Evolutionary conservation across 1,140 invertebrate genomes (phyloP).

Genomic region (Trigoniulus corallinus): DNA sequence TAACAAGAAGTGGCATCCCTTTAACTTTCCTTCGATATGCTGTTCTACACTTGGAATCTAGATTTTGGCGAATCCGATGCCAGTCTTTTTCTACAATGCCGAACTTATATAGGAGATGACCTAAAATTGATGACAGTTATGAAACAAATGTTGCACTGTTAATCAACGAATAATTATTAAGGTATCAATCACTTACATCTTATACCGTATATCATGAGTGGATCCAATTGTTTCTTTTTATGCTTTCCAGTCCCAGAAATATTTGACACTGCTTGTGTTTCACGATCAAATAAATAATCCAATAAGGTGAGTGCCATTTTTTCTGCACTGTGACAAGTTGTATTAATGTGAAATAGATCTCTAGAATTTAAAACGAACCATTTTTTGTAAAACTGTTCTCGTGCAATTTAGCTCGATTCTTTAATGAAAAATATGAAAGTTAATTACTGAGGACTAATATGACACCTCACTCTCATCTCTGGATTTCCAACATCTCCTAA

Average conservation of each 20-base stretch:
- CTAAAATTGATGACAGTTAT: slow-evolving; percentile 19
- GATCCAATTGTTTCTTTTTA: slow-evolving; percentile 36
- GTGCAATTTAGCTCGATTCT: not conserved
- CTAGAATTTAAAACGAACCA: slow-evolving; percentile 20
- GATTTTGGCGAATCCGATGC: slow-evolving; percentile 37
- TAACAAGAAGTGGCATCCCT: too few relatives aligned
- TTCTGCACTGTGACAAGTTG: slow-evolving; percentile 33
- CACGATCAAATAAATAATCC: slow-evolving; percentile 35
- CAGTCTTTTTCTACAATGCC: slow-evolving; percentile 32
- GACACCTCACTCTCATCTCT: slow-evolving; percentile 26
- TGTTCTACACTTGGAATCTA: slow-evolving; percentile 37
- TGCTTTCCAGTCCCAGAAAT: slow-evolving; percentile 36
- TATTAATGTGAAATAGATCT: slow-evolving; percentile 35
- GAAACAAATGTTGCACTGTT: not conserved
- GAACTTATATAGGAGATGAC: slow-evolving; percentile 34
- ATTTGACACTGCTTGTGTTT: slow-evolving; percentile 34
- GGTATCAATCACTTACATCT: slow-evolving; percentile 22
- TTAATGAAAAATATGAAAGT: not conserved
- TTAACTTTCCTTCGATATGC: slow-evolving; percentile 25
- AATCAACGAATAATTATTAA: not conserved
- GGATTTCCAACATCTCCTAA: slow-evolving; percentile 27
- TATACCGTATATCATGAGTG: slow-evolving; percentile 36
- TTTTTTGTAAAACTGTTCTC: not conserved
- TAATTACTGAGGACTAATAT: slow-evolving; percentile 23
- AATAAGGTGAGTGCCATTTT: slow-evolving; percentile 37